These are phyloP conservation scores for Drosophila neotestacea DNA, from an alignment of 2,888 invertebrate genomes.

Conservation along the genomic window DNA sequence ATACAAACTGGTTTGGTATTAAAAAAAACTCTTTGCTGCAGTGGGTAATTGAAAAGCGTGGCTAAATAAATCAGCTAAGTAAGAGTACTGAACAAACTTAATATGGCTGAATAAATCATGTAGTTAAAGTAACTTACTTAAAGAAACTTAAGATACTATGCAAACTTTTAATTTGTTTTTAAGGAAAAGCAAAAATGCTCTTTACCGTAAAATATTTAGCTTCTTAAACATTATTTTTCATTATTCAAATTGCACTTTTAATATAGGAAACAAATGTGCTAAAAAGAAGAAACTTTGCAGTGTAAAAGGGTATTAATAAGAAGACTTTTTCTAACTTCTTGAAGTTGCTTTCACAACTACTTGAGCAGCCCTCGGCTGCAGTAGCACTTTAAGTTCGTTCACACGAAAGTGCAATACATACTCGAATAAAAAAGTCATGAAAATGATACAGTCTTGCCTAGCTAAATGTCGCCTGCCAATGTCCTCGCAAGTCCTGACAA, in stretches of 20 bases:
- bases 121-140: no score
- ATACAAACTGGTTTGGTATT: not conserved
- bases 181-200: no score
- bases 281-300: no score
- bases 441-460: constrained; percentile 44
- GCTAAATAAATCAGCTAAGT: not conserved
- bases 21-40: not conserved
- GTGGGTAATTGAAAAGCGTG: not conserved
- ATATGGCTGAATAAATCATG: no score
- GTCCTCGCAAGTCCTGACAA: constrained; percentile 29
- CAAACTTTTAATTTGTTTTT: no score
- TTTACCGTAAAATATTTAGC: no score
- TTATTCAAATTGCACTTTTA: no score
- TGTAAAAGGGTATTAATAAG: no score
- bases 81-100: not conserved
- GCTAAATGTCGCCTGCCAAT: constrained; percentile 25
- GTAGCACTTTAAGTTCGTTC: constrained; percentile 38
- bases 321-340: no score
- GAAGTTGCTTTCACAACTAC: not conserved
- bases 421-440: constrained; percentile 49
- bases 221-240: no score
- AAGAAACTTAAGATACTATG: no score
- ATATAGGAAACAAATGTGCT: no score
- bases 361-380: constrained; percentile 41
- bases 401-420: constrained; percentile 55